A percentile compares a stretch with the other conserved stretches of the same genome.
These are phyloP conservation scores for Athrips mouffetella DNA, from an alignment of 2,888 invertebrate genomes.

Conservation along the genomic window DNA sequence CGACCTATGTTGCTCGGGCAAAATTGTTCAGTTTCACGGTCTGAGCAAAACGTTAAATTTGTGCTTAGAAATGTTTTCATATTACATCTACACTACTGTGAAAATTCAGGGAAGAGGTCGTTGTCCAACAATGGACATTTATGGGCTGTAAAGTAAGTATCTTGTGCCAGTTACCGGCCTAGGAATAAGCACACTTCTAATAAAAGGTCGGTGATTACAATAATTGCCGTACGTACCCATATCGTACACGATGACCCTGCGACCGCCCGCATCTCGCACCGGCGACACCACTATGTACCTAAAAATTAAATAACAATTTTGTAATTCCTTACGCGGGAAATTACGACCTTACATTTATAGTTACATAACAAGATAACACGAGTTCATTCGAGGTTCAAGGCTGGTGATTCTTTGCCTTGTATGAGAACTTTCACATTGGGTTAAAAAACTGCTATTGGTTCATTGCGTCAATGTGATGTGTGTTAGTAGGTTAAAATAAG, in stretches of 20 bases:
- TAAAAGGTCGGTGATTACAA: neutral
- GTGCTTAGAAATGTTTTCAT: no score
- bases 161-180: no score
- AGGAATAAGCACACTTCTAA: neutral
- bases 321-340: conserved; percentile 29
- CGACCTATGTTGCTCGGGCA: no score
- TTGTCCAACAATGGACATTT: no score
- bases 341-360: neutral
- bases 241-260: conserved; percentile 84
- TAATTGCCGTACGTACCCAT: conserved; percentile 66
- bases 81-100: no score
- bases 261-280: conserved; percentile 83
- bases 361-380: conserved; percentile 1
- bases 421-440: conserved; percentile 13
- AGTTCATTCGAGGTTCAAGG: conserved; percentile 14
- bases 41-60: no score
- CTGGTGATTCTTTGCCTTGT: neutral
- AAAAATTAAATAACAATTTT: conserved; percentile 43
- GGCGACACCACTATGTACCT: conserved; percentile 88
- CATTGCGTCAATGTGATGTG: conserved; percentile 1
- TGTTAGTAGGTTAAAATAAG: conserved; percentile 14
- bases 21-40: no score
- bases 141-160: no score
- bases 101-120: no score
- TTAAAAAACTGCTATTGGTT: neutral